phyloP scores from a whole-genome alignment of 2,113 vertebrate genomes.

The Tupaia tana region DNA sequence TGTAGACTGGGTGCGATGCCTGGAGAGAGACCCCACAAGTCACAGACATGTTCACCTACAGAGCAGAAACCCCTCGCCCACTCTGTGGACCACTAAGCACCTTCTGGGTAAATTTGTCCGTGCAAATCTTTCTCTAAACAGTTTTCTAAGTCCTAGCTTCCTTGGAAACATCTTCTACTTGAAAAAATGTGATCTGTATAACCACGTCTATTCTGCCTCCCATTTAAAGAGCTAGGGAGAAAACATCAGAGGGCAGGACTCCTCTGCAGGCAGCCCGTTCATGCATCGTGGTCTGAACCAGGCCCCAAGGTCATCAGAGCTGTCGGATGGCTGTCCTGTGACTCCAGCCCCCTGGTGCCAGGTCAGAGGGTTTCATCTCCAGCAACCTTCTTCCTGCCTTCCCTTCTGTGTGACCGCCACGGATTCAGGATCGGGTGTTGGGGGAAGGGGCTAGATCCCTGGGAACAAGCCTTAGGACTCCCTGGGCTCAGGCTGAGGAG shows the following conservation, averaged over 20 bases:
- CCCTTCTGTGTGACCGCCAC: not conserved
- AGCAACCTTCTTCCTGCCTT: not conserved
- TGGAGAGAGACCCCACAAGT: not conserved
- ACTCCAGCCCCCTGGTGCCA: not conserved
- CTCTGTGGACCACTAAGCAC: not conserved
- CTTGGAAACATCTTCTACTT: constrained; percentile 7
- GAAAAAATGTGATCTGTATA: not conserved
- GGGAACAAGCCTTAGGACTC: not conserved
- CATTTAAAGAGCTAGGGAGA: not conserved
- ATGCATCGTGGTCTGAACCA: not conserved
- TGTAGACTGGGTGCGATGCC: too few relatives aligned
- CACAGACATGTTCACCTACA: not conserved
- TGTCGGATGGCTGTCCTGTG: accelerated
- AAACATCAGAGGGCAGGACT: not conserved
- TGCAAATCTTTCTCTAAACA: not conserved
- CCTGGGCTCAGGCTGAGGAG: not conserved
- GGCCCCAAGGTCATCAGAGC: not conserved
- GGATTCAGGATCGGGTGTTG: not conserved
- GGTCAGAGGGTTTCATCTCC: not conserved
- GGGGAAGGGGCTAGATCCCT: not conserved
- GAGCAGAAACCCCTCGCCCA: not conserved
- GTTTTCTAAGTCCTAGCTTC: not conserved
- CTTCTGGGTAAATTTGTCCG: not conserved
- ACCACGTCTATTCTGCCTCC: not conserved
- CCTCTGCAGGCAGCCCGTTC: not conserved